phyloP scores from a whole-genome alignment of 1,140 invertebrate genomes.

The Arctopsyche grandis region DNA sequence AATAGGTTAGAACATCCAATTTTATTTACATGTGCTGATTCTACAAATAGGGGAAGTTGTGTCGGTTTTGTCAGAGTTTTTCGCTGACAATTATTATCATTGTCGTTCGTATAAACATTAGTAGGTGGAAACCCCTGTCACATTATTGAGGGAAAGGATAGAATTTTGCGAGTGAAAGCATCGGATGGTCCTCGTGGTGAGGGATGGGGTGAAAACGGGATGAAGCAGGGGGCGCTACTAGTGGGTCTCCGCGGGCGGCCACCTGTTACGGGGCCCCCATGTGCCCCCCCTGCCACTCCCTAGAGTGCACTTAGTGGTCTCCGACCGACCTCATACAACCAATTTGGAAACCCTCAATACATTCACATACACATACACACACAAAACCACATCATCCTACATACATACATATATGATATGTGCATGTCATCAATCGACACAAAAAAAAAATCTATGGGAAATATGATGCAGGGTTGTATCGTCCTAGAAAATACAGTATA shows the following conservation, averaged over 20 bases:
- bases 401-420: neutral
- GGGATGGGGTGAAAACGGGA: too few species aligned
- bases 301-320: conserved; percentile 16
- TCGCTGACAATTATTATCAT: too few species aligned
- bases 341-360: conserved; percentile 12
- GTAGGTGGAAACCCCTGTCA: neutral
- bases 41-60: too few species aligned
- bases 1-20: too few species aligned
- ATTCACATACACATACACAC: too few species aligned
- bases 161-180: neutral
- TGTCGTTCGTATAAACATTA: too few species aligned
- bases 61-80: too few species aligned
- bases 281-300: neutral
- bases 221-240: neutral
- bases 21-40: too few species aligned
- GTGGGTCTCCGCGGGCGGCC: neutral
- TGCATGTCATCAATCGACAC: neutral
- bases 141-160: neutral
- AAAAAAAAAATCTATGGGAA: too few species aligned
- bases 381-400: neutral
- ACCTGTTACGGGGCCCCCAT: conserved; percentile 5
- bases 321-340: neutral
- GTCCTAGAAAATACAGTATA: too few species aligned
- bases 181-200: neutral
- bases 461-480: too few species aligned